phyloP scores from a whole-genome alignment of 37 sponge, comb jelly and placozoan genomes.

The Cladorhizidae sp. region DNA sequence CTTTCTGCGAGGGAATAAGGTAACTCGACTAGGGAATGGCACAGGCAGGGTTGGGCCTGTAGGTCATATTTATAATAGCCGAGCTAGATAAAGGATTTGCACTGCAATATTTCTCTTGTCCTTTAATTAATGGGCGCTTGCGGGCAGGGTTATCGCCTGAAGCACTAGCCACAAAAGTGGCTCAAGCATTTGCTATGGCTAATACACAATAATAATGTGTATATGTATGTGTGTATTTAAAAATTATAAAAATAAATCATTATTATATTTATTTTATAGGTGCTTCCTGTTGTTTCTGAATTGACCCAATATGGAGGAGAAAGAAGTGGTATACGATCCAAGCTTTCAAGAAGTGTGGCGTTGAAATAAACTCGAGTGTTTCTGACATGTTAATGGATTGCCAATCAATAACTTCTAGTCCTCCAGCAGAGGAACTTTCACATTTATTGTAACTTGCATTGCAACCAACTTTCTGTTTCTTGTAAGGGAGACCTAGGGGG shows the following conservation, averaged over 20 bases:
- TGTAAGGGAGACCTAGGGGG: no score
- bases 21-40: no score
- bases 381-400: not conserved
- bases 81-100: no score
- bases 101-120: not conserved
- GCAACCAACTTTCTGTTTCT: no score
- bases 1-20: no score
- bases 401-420: no score
- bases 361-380: slow-evolving; percentile 50
- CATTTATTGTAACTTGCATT: no score
- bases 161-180: no score
- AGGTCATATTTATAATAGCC: no score
- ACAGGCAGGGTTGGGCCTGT: no score
- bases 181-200: no score
- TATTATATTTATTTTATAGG: slow-evolving; percentile 23
- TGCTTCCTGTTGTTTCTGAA: slow-evolving; percentile 62
- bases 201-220: not conserved
- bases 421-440: no score
- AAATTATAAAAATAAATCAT: not conserved
- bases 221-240: not conserved
- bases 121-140: not conserved
- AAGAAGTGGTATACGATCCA: slow-evolving; percentile 76
- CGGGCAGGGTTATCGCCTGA: not conserved
- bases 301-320: slow-evolving; percentile 76
- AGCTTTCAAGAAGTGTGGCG: slow-evolving; percentile 75